Base-by-base conservation (phyloP, 2,888 invertebrate species). In the Andrena minutula region DNA sequence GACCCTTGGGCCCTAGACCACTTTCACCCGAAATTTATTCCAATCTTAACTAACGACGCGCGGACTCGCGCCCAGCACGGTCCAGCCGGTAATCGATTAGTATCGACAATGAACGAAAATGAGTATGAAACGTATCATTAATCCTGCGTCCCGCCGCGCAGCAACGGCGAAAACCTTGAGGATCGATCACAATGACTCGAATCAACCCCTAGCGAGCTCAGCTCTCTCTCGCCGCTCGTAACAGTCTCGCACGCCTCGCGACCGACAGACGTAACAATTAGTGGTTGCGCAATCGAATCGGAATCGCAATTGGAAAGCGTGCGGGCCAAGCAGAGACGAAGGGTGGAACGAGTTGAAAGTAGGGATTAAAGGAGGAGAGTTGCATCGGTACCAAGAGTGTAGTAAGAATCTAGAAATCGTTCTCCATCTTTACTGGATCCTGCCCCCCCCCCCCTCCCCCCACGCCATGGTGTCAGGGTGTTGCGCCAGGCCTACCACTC, bases 401-500 rank as follows among this genome's bases (percentile, higher is more conserved):
- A 41, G 41, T 69, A 69, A 64, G 74, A 81, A 68, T 69, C 61
- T 32, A 80, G 56, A 51, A 74, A 81, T 80, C 69, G 73, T 80
- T 80, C 68, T 69, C 63, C 69, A 68, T 63, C 56, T 68, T 74
- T 58, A 8, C 53, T 30, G 35, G 47, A 61, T 58, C 16, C 28
- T 12, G 30, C 23, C 64, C 32, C 63, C 32, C 41, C 16, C 60
- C 56, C 41, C 60, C 23, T 71, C 71, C 12, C 49, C 41, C 63
- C 75, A 82, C 82, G 76, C 79, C 74, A 77, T 23, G 53, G 68
- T 10, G 64, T 51, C 88, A 75, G 73, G 75, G 79, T 89, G 86
- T 90, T 90, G 89, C 90, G 88, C 90, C 90, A 89, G 89, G 90
- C 77, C 84, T 83, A 84, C 85, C 85, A 85, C 86, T 88, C 71